Base-by-base conservation (phyloP, 2,797 vertebrate species). In the Leptodactylus fallax region DNA sequence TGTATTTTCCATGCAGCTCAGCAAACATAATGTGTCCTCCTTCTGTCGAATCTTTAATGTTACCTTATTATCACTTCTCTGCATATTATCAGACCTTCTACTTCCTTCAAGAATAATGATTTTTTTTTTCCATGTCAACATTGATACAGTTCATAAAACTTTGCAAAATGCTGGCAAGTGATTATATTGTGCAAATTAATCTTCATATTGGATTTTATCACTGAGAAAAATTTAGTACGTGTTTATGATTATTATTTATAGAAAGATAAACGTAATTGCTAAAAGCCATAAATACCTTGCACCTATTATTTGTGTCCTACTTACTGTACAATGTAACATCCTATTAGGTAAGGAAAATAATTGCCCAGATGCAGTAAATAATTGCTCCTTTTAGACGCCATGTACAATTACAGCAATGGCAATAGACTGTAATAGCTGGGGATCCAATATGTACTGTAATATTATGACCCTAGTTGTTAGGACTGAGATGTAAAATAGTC, bases 131-230 rank as follows among this genome's bases (percentile, higher is more conserved):
- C 77, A 67, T 85, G 78, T 88, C 84, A 82, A 77, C 87, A 89
- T 25, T 89, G 84, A 82, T 89, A 89, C 79, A 89, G 83, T 79
- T 82, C 61, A 83, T 89, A 86, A 86, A 89, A 79, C 88, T 27
- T 81, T 77, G 85, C 51, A 55, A 88, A 81, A 85, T 77, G 71
- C 79, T 82, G 72, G 60, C 79, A 89, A 77, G 72, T 89, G 71
- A 86, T 89, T 77, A 86, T 56, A 83, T 55, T 53, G 61, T 89
- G 88, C 49, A 86, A 89, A 86, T 89, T 86, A 83, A 86, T 89
- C 82, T 86, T 86, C 69, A 86, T 84, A 61, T 79, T 83, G 58
- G 63, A 36, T 86, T 86, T 86, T 71, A 89, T 77, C 79, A 82
- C 69, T 36, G 23, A 53, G 79, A 85, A 81, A 81, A 76, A 81